Base-by-base conservation (phyloP, 2,888 invertebrate species). In the Drosophila atripex region DNA sequence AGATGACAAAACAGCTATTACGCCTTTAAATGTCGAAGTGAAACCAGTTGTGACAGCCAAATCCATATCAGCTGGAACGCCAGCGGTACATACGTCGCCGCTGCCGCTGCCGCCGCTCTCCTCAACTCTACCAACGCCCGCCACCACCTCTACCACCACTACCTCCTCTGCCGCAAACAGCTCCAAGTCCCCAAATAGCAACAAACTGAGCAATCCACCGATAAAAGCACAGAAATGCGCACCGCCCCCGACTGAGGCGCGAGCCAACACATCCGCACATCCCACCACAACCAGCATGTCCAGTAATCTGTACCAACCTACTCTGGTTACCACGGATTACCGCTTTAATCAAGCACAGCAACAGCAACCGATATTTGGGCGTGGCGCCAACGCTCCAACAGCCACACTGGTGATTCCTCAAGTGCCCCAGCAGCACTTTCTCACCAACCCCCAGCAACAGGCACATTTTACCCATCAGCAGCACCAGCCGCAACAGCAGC, bases 141-240 rank as follows among this genome's bases (percentile, higher is more conserved):
- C 46, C 18, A 18, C 18, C 18, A 18, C 18, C 18, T 1, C 18
- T 30, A 39, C 38, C 43, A 16, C 55, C 51, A 7, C 64, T 70
- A 39, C 59, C 11, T 23, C 66, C 57, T 53, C 43, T 18, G 63
- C 39, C 25, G 63, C 30, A 45, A 63, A 47, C 32, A 54, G n/a
- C 58, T 49, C 18, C 39, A 60, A 41, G 43, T 69, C 52, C 39
- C 59, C 12, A 53, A 69, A 35, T 54, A 59, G 21, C 59, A 76
- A 49, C 65, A 78, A 82, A 78, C 69, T 71, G 76, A 82, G 71
- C 70, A 82, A 82, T 82, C 82, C 82, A 82, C 82, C 88, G 88
- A 86, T 64, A 47, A 86, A 77, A 58, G 77, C 74, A 86, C 75
- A 76, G 43, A 78, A 77, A 76, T 74, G 70, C 55, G 72, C 52